Percentiles rank a stretch among this genome's conserved stretches.
phyloP scores from a whole-genome alignment of 2,113 vertebrate genomes.

The Sminthopsis crassicaudata region DNA sequence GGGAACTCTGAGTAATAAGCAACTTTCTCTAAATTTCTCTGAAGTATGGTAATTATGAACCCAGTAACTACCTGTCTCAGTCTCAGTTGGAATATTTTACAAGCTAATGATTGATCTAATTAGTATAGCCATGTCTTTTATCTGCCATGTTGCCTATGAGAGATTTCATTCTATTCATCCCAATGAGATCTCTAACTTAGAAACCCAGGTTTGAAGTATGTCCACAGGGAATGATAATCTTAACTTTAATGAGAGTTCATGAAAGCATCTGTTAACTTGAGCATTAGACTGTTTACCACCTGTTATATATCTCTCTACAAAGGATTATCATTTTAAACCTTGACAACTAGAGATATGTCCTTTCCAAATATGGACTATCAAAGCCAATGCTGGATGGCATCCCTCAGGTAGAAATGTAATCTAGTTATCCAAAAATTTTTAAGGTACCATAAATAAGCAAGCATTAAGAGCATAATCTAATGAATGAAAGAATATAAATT shows the following conservation, averaged over 20 bases:
- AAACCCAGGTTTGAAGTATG: slow-evolving; percentile 7
- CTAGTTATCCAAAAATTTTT: background rate
- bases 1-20: slow-evolving; percentile 1
- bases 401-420: background rate
- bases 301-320: background rate
- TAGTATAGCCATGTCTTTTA: background rate
- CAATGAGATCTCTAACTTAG: slow-evolving; percentile 13
- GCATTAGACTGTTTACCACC: background rate
- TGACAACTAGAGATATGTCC: background rate
- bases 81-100: background rate
- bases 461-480: background rate
- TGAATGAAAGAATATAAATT: background rate
- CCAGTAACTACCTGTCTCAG: slow-evolving; percentile 1
- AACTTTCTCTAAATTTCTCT: background rate
- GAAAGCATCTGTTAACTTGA: background rate
- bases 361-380: background rate
- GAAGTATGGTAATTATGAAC: background rate
- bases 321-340: background rate
- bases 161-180: background rate
- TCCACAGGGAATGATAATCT: background rate
- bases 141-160: background rate
- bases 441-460: background rate
- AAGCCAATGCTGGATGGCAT: background rate
- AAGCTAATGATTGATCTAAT: background rate
- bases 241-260: slow-evolving; percentile 14